Evolutionary conservation across 2,888 invertebrate genomes (phyloP).

Genomic region (Ennomos fuscantarius): DNA sequence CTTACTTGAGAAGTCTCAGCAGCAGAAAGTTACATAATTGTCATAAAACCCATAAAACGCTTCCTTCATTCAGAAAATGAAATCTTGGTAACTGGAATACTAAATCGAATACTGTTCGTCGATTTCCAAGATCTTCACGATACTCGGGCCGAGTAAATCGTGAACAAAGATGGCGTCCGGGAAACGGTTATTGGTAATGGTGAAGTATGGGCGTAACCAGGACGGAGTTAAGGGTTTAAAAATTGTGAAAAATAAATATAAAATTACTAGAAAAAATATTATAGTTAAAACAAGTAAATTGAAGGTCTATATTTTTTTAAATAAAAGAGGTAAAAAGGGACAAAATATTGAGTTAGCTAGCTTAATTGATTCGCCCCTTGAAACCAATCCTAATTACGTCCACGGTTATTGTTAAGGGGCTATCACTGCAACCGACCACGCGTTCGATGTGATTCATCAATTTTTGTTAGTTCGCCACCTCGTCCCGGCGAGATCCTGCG

Average conservation of each 20-base stretch:
- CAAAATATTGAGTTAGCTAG: not conserved
- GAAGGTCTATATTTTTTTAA: too few relatives aligned
- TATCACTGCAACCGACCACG: conserved; percentile 39
- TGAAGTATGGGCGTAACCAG: conserved; percentile 40
- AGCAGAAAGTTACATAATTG: not conserved
- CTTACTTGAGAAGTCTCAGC: not conserved
- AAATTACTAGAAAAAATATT: too few relatives aligned
- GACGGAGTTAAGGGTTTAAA: not conserved
- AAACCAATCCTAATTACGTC: conserved; percentile 39
- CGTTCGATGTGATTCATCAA: conserved; percentile 60
- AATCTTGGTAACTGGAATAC: conserved; percentile 39
- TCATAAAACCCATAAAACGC: not conserved
- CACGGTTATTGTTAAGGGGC: conserved; percentile 65
- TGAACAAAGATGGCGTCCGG: conserved; percentile 69
- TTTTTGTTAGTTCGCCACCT: conserved; percentile 61
- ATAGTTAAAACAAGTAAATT: too few relatives aligned
- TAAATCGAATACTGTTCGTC: conserved; percentile 37
- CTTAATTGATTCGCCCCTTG: not conserved
- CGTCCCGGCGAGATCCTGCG: conserved; percentile 43
- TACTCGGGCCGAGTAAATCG: conserved; percentile 59
- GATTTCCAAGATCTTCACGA: conserved; percentile 40
- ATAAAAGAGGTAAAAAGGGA: too few relatives aligned
- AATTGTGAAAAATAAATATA: too few relatives aligned
- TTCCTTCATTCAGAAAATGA: conserved; percentile 24
- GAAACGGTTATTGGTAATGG: conserved; percentile 70